phyloP scores from a whole-genome alignment of 1,140 invertebrate genomes.

The Idris sp. region DNA sequence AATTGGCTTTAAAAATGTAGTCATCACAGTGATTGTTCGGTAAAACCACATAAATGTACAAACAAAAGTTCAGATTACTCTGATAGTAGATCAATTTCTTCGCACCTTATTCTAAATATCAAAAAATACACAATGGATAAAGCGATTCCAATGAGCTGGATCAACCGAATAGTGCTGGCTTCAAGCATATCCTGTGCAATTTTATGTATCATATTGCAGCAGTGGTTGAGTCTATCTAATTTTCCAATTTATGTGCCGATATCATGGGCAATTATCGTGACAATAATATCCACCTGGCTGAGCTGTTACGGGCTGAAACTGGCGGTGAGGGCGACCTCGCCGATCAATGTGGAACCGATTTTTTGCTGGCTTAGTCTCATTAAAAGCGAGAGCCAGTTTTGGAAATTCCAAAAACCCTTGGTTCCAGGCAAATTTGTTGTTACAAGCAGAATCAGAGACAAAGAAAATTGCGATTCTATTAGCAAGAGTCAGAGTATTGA shows the following conservation, averaged over 20 bases:
- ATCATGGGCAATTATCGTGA: constrained; percentile 68
- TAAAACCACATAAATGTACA: constrained; percentile 25
- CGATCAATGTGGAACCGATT: constrained; percentile 61
- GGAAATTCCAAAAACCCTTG: constrained; percentile 3
- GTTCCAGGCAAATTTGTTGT: constrained; percentile 18
- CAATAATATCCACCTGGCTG: constrained; percentile 68
- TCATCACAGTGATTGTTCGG: not conserved
- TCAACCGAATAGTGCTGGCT: constrained; percentile 68
- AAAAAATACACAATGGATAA: constrained; percentile 57
- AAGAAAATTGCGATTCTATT: constrained; percentile 5
- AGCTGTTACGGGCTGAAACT: constrained; percentile 68
- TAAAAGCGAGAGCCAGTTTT: constrained; percentile 9
- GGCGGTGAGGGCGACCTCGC: constrained; percentile 66
- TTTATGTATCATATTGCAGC: constrained; percentile 67
- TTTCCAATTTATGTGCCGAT: constrained; percentile 69
- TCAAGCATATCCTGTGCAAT: constrained; percentile 60
- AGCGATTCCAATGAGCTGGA: constrained; percentile 69
- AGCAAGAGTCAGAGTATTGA: constrained; percentile 9
- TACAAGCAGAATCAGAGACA: constrained; percentile 9
- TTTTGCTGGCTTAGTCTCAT: constrained; percentile 62
- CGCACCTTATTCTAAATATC: constrained; percentile 8
- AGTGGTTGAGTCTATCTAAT: constrained; percentile 60
- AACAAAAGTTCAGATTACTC: not conserved
- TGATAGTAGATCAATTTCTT: not conserved
- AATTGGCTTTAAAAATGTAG: too few species aligned